A percentile compares a stretch with the other conserved stretches of the same genome.
phyloP scores from a whole-genome alignment of 2,888 invertebrate species.

The Lasioglossum malachurum region DNA sequence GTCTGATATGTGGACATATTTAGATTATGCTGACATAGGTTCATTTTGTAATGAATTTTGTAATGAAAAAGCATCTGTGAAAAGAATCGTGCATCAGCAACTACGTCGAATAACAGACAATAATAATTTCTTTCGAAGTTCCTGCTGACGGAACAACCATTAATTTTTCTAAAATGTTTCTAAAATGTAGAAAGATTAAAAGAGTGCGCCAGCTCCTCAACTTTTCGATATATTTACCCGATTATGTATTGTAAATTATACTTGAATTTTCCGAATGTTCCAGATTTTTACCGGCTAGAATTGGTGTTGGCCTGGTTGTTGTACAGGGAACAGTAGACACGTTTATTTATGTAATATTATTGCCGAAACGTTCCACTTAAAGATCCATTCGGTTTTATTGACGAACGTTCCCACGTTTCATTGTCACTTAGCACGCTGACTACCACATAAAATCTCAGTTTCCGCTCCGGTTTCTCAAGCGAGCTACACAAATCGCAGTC shows the following conservation, averaged over 20 bases:
- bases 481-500: not conserved
- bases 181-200: not conserved
- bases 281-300: not conserved
- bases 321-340: not conserved
- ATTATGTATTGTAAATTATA: not conserved
- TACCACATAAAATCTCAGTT: not conserved
- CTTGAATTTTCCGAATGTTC: not conserved
- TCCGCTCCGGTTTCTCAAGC: not conserved
- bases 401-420: not conserved
- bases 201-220: not conserved
- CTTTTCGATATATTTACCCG: not conserved
- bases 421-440: not conserved
- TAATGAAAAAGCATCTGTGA: not conserved
- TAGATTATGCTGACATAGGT: no score
- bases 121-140: not conserved
- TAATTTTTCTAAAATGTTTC: no score
- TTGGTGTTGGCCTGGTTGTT: not conserved
- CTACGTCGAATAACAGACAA: not conserved
- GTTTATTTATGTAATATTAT: not conserved
- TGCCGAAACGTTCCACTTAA: not conserved
- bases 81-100: not conserved
- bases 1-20: not conserved
- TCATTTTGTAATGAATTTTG: not conserved
- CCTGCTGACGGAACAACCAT: no score
- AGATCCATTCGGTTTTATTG: not conserved